These are phyloP conservation scores for Halcyon chelicuti DNA, from an alignment of 2,797 vertebrate species.

Conservation along the genomic window DNA sequence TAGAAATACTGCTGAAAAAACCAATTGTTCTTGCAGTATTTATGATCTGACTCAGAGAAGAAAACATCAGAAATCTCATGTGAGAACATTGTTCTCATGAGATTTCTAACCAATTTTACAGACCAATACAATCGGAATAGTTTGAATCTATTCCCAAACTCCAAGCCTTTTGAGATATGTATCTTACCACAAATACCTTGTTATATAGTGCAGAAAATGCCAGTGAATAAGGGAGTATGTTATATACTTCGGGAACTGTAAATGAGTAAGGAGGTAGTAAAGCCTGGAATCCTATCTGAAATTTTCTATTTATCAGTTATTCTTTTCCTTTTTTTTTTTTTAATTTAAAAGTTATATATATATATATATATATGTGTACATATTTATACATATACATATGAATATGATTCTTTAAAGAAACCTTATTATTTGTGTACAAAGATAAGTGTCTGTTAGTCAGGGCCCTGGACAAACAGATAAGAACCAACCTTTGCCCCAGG, in stretches of 20 bases:
- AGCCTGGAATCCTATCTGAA: background rate
- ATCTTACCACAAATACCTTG: background rate
- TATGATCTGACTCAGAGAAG: slow-evolving; percentile 12
- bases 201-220: background rate
- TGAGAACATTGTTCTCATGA: slow-evolving; percentile 11
- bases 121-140: slow-evolving; percentile 10
- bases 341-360: background rate
- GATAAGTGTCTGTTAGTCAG: background rate
- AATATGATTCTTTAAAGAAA: background rate
- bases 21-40: slow-evolving; percentile 13
- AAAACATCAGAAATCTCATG: slow-evolving; percentile 15
- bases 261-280: background rate
- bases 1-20: background rate
- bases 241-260: background rate
- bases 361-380: background rate
- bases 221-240: background rate
- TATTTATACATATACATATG: background rate
- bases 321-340: background rate
- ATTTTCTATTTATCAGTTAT: background rate
- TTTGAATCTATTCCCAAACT: slow-evolving; percentile 1
- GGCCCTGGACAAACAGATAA: background rate
- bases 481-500: background rate
- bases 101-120: slow-evolving; percentile 37
- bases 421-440: background rate
- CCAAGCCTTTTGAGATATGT: background rate